Evolutionary conservation across 1,140 invertebrate species (phyloP), one percentile per base, ranked within the genome.

Genomic region (Stegodyphus mimosarum): DNA sequence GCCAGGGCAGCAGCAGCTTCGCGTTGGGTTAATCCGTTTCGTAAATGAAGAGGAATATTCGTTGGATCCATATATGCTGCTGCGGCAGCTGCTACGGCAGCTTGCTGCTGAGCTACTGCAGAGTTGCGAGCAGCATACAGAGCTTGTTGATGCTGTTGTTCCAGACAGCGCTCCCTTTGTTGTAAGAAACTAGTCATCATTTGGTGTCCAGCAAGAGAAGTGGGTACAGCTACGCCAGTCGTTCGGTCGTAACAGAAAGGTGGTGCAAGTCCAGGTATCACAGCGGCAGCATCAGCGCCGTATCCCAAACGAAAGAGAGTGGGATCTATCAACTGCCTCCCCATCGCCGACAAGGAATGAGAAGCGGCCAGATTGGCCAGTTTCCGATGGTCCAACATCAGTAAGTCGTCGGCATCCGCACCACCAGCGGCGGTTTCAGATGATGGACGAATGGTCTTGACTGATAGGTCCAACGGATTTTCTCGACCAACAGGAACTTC

Each of bases 401-500:
- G 55, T 9, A 88, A 51, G 33, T 88, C 88, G 53, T 89, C 88
- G 15, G 74, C 55, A 66, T 87, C 86, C 6, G 73, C 66, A 52
- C 79, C 79, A n/a, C 83, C 87, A 64, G 94, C 94, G 1, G 95
- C 96, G 1, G 95, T 96, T 90, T 96, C 95, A 0, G 95, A 95
- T 1, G 95, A 94, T 60, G 95, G 95, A 88, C 95, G 94, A 0
- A 96, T 94, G 0, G 95, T 96, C 89, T 96, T 96, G 55, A 96
- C 95, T 0, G 95, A 96, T 13, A 96, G 91, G 90, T 96, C 95
- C 69, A 96, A 89, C 0, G 95, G 95, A 15, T 84, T 87, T 78
- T 86, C 87, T 79, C 79, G 83, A 7, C 33, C 64, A 15, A 76
- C 72, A 18, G 72, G 81, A 18, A 55, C 81, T n/a, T 76, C 81